Evolutionary conservation across 2,797 vertebrate genomes (phyloP).

Genomic region (Erpetoichthys calabaricus): DNA sequence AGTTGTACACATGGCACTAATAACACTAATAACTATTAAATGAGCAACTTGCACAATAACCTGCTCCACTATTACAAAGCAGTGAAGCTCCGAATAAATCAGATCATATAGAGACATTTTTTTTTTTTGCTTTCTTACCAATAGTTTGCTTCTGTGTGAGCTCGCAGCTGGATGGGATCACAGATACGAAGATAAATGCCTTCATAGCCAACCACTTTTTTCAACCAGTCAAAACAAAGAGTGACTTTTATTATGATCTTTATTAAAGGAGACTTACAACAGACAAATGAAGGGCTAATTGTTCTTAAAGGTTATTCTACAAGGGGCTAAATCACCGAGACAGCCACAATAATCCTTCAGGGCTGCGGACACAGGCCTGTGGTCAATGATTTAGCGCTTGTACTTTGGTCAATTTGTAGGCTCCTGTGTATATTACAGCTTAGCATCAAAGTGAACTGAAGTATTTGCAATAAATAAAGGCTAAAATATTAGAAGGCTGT

Average conservation of each 20-base stretch:
- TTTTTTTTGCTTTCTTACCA: constrained; percentile 2
- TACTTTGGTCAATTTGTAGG: constrained; percentile 16
- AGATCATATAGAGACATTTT: background rate
- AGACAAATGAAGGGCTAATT: constrained; percentile 29
- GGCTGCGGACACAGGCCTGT: constrained; percentile 11
- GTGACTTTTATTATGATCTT: constrained; percentile 28
- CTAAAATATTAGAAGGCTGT: constrained; percentile 23
- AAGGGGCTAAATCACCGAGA: constrained; percentile 27
- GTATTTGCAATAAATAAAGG: constrained; percentile 20
- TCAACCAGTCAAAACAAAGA: constrained; percentile 24
- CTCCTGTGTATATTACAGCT: constrained; percentile 25
- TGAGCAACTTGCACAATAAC: too few relatives aligned
- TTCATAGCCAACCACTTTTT: background rate
- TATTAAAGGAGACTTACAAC: constrained; percentile 26
- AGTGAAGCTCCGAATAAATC: too few relatives aligned
- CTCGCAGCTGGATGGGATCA: constrained; percentile 11
- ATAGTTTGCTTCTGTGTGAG: background rate
- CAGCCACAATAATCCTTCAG: constrained; percentile 8
- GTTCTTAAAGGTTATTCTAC: constrained; percentile 28
- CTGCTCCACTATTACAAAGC: too few relatives aligned
- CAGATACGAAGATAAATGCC: constrained; percentile 10
- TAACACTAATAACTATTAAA: too few relatives aligned
- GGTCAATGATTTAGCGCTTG: constrained; percentile 26
- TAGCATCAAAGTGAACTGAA: constrained; percentile 31
- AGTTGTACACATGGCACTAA: too few relatives aligned